Evolutionary conservation across 1,140 invertebrate genomes (phyloP).

Genomic region (Steinernema feltiae): DNA sequence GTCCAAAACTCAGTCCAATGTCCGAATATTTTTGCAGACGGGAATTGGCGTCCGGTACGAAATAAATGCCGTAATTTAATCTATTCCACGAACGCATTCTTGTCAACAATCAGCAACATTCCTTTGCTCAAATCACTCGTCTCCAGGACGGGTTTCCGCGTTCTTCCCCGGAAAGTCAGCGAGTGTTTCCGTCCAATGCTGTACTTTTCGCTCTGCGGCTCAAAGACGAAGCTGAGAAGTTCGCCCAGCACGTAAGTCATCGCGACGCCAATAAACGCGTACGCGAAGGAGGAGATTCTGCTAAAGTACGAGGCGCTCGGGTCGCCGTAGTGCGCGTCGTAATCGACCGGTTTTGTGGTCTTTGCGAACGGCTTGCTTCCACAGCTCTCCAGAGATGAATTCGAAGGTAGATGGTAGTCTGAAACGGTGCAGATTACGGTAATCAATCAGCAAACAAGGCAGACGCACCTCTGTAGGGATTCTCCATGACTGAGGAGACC

Average conservation of each 20-base stretch:
- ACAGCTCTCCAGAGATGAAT: not conserved
- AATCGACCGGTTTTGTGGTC: not conserved
- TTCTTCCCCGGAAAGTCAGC: not conserved
- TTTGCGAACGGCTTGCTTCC: not conserved
- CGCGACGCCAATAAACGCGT: conserved; percentile 44
- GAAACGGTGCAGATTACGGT: not conserved
- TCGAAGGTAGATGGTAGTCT: not conserved
- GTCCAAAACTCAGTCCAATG: too few relatives aligned
- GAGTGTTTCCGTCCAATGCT: not conserved
- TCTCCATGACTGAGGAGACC: not conserved
- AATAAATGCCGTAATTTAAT: too few relatives aligned
- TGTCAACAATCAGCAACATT: too few relatives aligned
- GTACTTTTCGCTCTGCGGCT: conserved; percentile 33
- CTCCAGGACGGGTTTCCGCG: not conserved
- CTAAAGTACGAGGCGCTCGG: not conserved
- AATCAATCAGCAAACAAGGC: not conserved
- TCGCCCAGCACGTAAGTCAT: not conserved
- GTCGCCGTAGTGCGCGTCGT: not conserved
- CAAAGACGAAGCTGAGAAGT: conserved; percentile 39
- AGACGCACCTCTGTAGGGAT: not conserved
- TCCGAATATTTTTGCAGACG: too few relatives aligned
- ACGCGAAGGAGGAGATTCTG: not conserved
- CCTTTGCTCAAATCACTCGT: too few relatives aligned
- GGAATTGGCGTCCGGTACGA: too few relatives aligned
- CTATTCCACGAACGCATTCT: too few relatives aligned